Evolutionary conservation across 1,140 invertebrate genomes (phyloP).

Genomic region (Apis dorsata): DNA sequence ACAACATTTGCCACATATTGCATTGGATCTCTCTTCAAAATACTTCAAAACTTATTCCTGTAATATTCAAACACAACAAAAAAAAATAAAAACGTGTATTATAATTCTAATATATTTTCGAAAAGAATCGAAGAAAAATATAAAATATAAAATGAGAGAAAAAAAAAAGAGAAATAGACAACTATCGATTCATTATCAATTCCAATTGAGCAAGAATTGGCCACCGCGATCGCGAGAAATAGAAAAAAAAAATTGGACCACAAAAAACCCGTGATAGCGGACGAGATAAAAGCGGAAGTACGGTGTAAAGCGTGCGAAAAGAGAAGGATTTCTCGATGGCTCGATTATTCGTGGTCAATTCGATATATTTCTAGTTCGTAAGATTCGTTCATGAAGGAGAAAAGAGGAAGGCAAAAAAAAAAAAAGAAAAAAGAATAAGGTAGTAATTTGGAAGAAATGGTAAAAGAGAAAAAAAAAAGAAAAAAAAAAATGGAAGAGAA

Average conservation of each 20-base stretch:
- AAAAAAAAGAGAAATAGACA: neutral
- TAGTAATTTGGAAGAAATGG: neutral
- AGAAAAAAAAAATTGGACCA: constrained; percentile 14
- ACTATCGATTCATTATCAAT: neutral
- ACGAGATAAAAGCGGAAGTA: neutral
- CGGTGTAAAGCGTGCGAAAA: neutral
- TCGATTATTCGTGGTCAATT: constrained; percentile 36
- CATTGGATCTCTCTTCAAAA: neutral
- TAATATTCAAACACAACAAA: too few relatives aligned
- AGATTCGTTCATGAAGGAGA: constrained; percentile 16
- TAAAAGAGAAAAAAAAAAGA: neutral
- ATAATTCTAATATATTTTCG: too few relatives aligned
- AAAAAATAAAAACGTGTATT: too few relatives aligned
- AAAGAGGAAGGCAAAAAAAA: neutral
- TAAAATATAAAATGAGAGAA: neutral
- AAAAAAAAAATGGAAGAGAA: neutral
- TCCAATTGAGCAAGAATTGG: neutral
- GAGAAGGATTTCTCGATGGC: constrained; percentile 16
- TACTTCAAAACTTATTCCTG: too few relatives aligned
- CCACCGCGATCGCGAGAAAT: neutral
- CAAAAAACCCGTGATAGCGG: neutral
- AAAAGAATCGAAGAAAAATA: neutral
- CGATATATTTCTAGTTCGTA: constrained; percentile 41
- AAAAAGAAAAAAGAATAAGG: neutral
- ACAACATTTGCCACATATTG: neutral